These are phyloP conservation scores for Colossoma macropomum DNA, from an alignment of 2,113 vertebrate species.

Conservation along the genomic window DNA sequence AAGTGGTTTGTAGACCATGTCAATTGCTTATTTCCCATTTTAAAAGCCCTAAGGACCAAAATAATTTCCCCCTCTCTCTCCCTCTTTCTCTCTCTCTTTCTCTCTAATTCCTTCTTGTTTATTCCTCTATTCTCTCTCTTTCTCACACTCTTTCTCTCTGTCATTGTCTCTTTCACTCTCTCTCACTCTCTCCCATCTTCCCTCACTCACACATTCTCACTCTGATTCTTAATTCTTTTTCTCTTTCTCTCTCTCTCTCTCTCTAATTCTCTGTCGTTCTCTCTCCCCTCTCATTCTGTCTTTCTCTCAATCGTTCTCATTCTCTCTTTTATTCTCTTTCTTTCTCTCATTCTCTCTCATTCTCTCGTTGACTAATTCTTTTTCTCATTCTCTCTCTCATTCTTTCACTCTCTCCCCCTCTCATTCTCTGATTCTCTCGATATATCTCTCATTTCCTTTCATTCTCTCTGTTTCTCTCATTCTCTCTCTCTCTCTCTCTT, in stretches of 20 bases:
- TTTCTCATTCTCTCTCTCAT: constrained; percentile 71
- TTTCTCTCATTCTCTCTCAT: constrained; percentile 34
- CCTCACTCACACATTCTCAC: background rate
- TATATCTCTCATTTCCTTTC: constrained; percentile 12
- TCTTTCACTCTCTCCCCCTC: background rate
- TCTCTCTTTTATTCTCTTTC: background rate
- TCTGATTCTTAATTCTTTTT: too few species aligned
- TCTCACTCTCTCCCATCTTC: constrained; percentile 57
- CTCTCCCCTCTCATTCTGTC: background rate
- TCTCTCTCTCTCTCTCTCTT: constrained; percentile 58
- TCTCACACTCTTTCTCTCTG: background rate
- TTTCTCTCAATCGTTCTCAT: background rate
- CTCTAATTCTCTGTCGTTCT: too few species aligned
- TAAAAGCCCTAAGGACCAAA: constrained; percentile 15
- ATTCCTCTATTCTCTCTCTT: background rate
- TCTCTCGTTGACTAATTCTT: constrained; percentile 62
- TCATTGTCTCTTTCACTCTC: constrained; percentile 77
- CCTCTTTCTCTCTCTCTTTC: background rate
- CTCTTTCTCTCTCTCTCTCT: background rate
- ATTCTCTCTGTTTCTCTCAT: constrained; percentile 73
- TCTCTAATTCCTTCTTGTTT: constrained; percentile 4
- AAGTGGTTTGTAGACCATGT: constrained; percentile 13
- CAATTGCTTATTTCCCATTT: constrained; percentile 17
- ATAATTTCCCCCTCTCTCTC: background rate
- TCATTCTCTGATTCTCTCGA: constrained; percentile 70